Percentiles rank a stretch among this genome's conserved stretches.
These are phyloP conservation scores for Archilochus colubris DNA, from an alignment of 2,113 vertebrate species.

Conservation along the genomic window DNA sequence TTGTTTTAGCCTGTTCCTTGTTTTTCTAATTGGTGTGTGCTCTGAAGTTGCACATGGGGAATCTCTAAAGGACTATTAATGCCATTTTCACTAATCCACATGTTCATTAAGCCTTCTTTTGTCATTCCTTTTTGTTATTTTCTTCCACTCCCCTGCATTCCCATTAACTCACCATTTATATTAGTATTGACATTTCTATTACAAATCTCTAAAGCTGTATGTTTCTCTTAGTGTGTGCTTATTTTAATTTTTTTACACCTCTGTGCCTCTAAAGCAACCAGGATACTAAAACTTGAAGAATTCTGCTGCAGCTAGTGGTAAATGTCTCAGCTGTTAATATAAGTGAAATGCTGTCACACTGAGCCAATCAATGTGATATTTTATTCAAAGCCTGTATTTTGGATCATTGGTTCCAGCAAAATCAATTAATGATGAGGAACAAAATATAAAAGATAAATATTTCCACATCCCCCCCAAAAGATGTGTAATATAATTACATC, in stretches of 20 bases:
- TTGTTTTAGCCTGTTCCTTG: neutral
- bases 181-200: neutral
- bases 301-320: neutral
- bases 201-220: neutral
- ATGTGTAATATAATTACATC: neutral
- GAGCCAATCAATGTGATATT: neutral
- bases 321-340: neutral
- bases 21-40: neutral
- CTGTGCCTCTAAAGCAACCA: neutral
- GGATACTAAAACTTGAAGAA: neutral
- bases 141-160: neutral
- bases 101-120: neutral
- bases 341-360: neutral
- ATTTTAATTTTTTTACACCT: neutral
- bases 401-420: neutral
- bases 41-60: neutral
- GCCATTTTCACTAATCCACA: neutral
- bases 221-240: neutral
- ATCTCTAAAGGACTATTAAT: neutral
- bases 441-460: neutral
- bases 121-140: neutral
- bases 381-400: neutral
- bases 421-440: neutral
- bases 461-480: fast-evolving
- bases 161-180: neutral